Conservation (phyloP, 1,140 invertebrate genomes). For the Nebria ingens region DNA sequence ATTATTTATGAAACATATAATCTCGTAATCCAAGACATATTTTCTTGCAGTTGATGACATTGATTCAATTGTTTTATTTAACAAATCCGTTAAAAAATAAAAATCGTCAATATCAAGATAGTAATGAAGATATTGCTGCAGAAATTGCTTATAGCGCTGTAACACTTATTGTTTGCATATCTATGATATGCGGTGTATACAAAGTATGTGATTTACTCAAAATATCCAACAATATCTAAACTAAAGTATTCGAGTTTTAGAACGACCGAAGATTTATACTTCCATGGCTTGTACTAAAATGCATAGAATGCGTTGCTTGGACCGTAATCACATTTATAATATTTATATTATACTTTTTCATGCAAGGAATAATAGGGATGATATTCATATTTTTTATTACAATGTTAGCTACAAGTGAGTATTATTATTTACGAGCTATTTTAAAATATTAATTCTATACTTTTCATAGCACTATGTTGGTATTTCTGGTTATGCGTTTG, state of each 20-base stretch:
- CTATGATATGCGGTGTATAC: not conserved
- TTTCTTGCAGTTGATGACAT: not conserved
- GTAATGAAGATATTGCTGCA: not conserved
- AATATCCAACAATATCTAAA: not conserved
- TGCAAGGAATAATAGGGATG: not conserved
- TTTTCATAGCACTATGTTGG: not conserved
- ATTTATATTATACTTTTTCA: not conserved
- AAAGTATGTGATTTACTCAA: not conserved
- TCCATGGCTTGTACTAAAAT: not conserved
- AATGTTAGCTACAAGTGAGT: not conserved
- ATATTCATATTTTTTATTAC: not conserved
- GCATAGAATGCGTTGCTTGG: not conserved
- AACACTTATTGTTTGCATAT: not conserved
- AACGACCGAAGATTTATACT: not conserved
- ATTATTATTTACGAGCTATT: not conserved
- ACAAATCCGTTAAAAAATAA: not conserved
- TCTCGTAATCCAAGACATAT: too few relatives aligned
- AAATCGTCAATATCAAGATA: not conserved
- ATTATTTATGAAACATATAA: too few relatives aligned
- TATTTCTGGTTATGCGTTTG: slow-evolving; percentile 3
- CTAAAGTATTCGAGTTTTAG: not conserved
- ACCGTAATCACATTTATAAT: not conserved
- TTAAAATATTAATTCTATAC: not conserved
- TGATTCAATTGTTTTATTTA: not conserved
- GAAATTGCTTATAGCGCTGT: not conserved